These are phyloP conservation scores for Nineta flava DNA, from an alignment of 2,888 invertebrate genomes.

Conservation along the genomic window DNA sequence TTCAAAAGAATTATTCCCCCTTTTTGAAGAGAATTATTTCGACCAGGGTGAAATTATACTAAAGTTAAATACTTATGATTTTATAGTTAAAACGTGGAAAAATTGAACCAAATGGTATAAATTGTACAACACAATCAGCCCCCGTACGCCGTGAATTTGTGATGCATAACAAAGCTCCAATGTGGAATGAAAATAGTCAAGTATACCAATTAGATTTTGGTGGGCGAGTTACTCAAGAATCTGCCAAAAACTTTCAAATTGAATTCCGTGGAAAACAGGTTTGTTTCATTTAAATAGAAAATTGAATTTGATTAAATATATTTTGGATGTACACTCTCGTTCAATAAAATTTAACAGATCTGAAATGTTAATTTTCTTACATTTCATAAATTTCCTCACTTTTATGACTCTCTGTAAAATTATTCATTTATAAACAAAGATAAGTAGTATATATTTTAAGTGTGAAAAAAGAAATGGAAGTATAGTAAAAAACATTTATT, in stretches of 20 bases:
- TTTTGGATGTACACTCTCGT: too few relatives aligned
- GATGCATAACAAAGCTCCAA: slow-evolving; percentile 85
- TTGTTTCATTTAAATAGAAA: slow-evolving; percentile 9
- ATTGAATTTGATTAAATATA: too few relatives aligned
- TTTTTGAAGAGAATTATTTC: not conserved
- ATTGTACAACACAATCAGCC: slow-evolving; percentile 28
- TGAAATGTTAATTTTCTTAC: too few relatives aligned
- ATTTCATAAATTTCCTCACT: too few relatives aligned
- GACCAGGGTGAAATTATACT: not conserved
- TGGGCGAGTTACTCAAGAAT: slow-evolving; percentile 96
- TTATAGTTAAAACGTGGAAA: slow-evolving; percentile 56
- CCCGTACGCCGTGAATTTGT: slow-evolving; percentile 63
- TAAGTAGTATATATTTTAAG: too few relatives aligned
- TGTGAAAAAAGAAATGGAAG: too few relatives aligned
- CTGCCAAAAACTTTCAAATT: slow-evolving; percentile 98
- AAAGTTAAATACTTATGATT: not conserved
- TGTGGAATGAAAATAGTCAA: slow-evolving; percentile 97
- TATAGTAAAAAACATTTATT: too few relatives aligned
- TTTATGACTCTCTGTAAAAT: too few relatives aligned
- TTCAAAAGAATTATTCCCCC: not conserved
- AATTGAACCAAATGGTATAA: slow-evolving; percentile 34
- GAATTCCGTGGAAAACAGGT: slow-evolving; percentile 95
- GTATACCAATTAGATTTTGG: slow-evolving; percentile 99
- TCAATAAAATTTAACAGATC: too few relatives aligned
- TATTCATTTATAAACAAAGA: too few relatives aligned